Conservation (phyloP, 2,113 vertebrate species). For the Erythrocercus mccallii region DNA sequence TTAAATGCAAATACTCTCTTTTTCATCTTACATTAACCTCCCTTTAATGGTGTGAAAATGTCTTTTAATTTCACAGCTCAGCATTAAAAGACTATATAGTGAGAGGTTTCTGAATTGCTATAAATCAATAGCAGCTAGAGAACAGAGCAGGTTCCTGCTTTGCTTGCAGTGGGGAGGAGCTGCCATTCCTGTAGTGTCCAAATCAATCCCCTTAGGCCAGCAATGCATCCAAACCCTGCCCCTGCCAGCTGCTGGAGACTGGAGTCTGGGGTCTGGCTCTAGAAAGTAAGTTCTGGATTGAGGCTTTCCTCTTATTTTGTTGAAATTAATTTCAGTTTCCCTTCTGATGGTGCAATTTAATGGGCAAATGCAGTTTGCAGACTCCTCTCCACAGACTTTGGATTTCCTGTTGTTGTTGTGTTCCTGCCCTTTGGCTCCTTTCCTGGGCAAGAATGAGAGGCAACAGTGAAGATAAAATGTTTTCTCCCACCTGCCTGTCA, state of each 20-base stretch:
- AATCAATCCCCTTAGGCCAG: not conserved
- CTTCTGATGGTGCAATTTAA: not conserved
- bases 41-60: not conserved
- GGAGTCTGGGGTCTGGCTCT: not conserved
- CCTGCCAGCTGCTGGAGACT: not conserved
- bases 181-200: not conserved
- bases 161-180: not conserved
- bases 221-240: not conserved
- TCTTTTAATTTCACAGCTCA: constrained; percentile 13
- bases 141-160: not conserved
- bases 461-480: not conserved
- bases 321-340: not conserved
- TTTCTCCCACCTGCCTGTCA: not conserved
- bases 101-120: not conserved
- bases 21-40: constrained; percentile 13
- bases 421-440: not conserved
- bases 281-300: not conserved
- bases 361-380: not conserved
- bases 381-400: not conserved
- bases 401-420: not conserved
- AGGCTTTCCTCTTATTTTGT: not conserved
- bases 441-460: fast-evolving
- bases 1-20: constrained; percentile 8
- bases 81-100: not conserved
- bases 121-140: not conserved